A percentile compares a stretch with the other conserved stretches of the same genome.
Evolutionary conservation across 2,888 invertebrate species (phyloP).

Genomic region (Ormia ochracea): DNA sequence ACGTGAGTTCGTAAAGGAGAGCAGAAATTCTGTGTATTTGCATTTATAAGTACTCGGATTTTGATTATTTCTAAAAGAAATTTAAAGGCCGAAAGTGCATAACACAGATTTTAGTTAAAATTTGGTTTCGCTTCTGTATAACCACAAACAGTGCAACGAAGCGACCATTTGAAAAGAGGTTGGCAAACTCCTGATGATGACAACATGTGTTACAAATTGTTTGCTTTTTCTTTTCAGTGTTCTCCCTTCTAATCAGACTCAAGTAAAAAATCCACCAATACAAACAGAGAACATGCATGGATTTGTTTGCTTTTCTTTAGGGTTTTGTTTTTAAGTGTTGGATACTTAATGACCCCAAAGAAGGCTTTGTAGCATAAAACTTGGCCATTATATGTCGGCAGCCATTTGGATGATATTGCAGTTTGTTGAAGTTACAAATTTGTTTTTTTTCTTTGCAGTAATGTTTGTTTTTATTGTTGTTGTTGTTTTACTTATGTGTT

Average conservation of each 20-base stretch:
- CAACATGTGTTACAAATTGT: constrained; percentile 48
- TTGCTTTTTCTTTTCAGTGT: background rate
- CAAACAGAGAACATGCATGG: background rate
- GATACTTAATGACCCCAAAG: constrained; percentile 45
- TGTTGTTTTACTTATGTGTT: constrained; percentile 35
- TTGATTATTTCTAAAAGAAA: no score
- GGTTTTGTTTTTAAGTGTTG: constrained; percentile 45
- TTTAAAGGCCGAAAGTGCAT: no score
- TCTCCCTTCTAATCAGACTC: background rate
- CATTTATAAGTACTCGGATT: no score
- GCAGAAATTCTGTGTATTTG: no score
- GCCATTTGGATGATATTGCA: constrained; percentile 34
- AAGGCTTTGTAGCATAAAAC: constrained; percentile 27
- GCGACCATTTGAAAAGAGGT: background rate
- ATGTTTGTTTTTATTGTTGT: background rate
- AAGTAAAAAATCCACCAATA: background rate
- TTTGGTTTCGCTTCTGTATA: background rate
- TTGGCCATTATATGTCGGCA: constrained; percentile 43
- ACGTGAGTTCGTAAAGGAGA: no score
- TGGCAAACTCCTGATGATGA: constrained; percentile 10
- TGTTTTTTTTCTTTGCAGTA: background rate
- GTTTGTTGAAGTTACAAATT: constrained; percentile 31
- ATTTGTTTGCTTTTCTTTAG: background rate
- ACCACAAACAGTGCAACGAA: constrained; percentile 10
- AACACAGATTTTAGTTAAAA: no score